phyloP scores from a whole-genome alignment of 2,888 invertebrate genomes.

The Baccha elongata region DNA sequence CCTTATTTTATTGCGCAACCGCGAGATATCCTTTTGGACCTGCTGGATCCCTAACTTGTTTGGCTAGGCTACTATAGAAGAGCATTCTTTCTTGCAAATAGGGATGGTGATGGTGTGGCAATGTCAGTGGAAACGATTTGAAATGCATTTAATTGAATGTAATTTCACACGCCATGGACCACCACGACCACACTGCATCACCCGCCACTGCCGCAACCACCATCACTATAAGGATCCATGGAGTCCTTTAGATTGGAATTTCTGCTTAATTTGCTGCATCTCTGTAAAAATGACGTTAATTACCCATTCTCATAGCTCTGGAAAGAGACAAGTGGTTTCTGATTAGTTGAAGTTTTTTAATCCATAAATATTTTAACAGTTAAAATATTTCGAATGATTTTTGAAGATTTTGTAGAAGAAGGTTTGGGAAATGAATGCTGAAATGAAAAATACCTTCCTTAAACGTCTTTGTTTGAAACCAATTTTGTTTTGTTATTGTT shows the following conservation, averaged over 20 bases:
- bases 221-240: neutral
- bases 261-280: conserved; percentile 58
- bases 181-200: neutral
- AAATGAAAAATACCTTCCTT: too few relatives aligned
- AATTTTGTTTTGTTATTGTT: too few relatives aligned
- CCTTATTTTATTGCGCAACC: conserved; percentile 4
- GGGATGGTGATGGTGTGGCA: neutral
- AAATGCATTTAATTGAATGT: conserved; percentile 66
- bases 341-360: conserved; percentile 14
- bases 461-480: too few relatives aligned
- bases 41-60: neutral
- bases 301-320: conserved; percentile 11
- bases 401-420: too few relatives aligned
- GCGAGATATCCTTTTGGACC: neutral
- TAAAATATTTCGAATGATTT: too few relatives aligned
- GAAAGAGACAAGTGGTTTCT: conserved; percentile 4
- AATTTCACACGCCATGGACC: conserved; percentile 55
- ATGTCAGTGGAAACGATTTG: conserved; percentile 18
- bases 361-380: too few relatives aligned
- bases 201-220: neutral
- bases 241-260: conserved; percentile 31
- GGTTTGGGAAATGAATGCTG: too few relatives aligned
- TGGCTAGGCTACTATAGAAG: neutral
- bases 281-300: conserved; percentile 24
- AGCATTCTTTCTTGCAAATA: neutral